Conservation (phyloP, 2,888 invertebrate species). For the Drosophila cracens region DNA sequence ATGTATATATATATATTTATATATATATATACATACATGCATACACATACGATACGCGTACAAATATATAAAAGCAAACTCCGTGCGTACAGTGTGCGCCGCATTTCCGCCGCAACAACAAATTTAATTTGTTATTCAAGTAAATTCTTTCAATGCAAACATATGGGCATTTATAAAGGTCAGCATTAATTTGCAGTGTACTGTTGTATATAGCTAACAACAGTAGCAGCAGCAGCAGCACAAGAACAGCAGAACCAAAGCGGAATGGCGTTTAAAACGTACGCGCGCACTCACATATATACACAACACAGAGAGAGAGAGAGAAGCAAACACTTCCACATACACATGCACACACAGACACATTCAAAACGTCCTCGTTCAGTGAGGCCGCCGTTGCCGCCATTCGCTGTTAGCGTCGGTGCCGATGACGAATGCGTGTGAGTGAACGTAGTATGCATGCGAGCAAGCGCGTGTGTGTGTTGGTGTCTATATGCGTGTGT, state of each 20-base stretch:
- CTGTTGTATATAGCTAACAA: constrained; percentile 29
- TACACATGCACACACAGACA: constrained; percentile 28
- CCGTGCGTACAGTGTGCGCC: constrained; percentile 42
- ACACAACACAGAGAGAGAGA: constrained; percentile 2
- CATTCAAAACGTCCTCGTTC: constrained; percentile 69
- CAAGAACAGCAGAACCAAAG: constrained; percentile 39
- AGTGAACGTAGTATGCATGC: constrained; percentile 49
- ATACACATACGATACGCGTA: constrained; percentile 19
- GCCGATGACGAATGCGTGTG: constrained; percentile 72
- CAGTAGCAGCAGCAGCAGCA: constrained; percentile 9
- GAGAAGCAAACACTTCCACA: background rate
- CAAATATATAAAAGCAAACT: constrained; percentile 33
- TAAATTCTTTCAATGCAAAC: constrained; percentile 9
- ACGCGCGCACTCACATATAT: constrained; percentile 48
- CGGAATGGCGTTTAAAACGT: constrained; percentile 58
- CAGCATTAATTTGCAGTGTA: constrained; percentile 37
- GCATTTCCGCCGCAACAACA: constrained; percentile 2
- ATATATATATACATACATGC: background rate
- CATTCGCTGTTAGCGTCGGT: constrained; percentile 65
- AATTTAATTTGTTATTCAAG: constrained; percentile 1
- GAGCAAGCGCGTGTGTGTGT: constrained; percentile 13
- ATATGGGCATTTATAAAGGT: constrained; percentile 26
- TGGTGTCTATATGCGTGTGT: constrained; percentile 12
- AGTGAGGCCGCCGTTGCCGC: constrained; percentile 53
- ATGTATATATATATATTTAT: constrained; percentile 9